These are phyloP conservation scores for Naso thynnoides DNA, from an alignment of 2,797 vertebrate species.

Conservation along the genomic window DNA sequence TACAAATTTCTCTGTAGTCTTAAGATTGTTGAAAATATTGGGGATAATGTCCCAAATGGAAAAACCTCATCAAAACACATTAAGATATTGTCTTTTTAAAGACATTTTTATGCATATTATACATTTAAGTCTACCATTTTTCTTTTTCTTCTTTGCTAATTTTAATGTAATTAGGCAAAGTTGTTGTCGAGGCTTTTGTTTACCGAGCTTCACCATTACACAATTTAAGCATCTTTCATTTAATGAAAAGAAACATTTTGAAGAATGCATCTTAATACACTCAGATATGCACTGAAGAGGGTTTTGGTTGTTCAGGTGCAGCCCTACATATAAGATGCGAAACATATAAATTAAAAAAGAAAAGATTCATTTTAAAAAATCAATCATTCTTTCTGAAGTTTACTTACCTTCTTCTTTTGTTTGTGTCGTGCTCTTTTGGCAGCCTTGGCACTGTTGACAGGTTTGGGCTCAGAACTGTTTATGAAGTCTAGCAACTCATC, in stretches of 20 bases:
- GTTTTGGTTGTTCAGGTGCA: too few species aligned
- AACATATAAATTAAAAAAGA: background rate
- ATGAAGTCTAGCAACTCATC: conserved; percentile 98
- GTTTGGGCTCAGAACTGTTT: conserved; percentile 96
- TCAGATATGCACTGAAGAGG: too few species aligned
- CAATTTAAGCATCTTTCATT: background rate
- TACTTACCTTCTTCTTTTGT: conserved; percentile 95
- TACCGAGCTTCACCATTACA: background rate
- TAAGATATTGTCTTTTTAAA: too few species aligned
- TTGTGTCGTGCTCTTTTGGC: conserved; percentile 98
- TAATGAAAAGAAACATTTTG: background rate
- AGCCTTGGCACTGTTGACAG: conserved; percentile 96
- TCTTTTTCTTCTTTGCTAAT: background rate
- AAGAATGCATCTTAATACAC: too few species aligned
- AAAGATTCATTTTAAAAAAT: too few species aligned
- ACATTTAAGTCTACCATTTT: background rate
- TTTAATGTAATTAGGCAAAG: background rate
- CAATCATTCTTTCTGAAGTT: background rate
- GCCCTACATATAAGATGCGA: background rate
- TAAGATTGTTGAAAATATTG: too few species aligned
- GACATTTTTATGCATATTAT: background rate
- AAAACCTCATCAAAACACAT: too few species aligned
- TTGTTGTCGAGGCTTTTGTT: background rate
- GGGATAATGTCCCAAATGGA: too few species aligned
- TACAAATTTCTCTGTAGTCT: too few species aligned